Evolutionary conservation across 2,888 invertebrate species (phyloP).

Genomic region (Steinernema hermaphroditum): DNA sequence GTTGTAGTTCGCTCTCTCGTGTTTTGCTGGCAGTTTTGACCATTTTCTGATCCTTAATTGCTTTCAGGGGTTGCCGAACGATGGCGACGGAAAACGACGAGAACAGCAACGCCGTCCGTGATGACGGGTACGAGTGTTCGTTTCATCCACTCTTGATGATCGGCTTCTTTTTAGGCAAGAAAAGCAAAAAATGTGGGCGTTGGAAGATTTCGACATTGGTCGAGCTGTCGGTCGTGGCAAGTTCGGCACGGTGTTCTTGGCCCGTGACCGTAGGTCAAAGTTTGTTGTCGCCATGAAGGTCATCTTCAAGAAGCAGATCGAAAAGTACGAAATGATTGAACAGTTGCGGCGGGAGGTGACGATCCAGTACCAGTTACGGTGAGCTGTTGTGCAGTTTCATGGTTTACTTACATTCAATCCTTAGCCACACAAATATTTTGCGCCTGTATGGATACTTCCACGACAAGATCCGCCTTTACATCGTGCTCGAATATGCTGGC

Average conservation of each 20-base stretch:
- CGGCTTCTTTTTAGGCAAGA: background rate
- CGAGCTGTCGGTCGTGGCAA: conserved; percentile 86
- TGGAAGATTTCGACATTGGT: conserved; percentile 90
- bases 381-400: background rate
- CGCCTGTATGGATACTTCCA: conserved; percentile 92
- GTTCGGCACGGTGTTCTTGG: conserved; percentile 94
- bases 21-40: no score
- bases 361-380: conserved; percentile 70
- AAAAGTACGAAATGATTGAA: conserved; percentile 69
- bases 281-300: conserved; percentile 23
- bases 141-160: no score
- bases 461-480: conserved; percentile 86
- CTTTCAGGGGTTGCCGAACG: no score
- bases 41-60: no score
- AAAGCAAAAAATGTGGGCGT: conserved; percentile 71
- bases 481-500: conserved; percentile 92
- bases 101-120: no score
- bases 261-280: conserved; percentile 85
- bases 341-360: conserved; percentile 70
- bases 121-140: no score
- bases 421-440: conserved; percentile 87
- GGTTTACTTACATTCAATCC: background rate
- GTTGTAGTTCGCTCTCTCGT: no score
- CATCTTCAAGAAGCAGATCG: conserved; percentile 10
- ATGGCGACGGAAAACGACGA: no score